These are phyloP conservation scores for Saguinus midas DNA, from an alignment of 2,113 vertebrate genomes.

Conservation along the genomic window DNA sequence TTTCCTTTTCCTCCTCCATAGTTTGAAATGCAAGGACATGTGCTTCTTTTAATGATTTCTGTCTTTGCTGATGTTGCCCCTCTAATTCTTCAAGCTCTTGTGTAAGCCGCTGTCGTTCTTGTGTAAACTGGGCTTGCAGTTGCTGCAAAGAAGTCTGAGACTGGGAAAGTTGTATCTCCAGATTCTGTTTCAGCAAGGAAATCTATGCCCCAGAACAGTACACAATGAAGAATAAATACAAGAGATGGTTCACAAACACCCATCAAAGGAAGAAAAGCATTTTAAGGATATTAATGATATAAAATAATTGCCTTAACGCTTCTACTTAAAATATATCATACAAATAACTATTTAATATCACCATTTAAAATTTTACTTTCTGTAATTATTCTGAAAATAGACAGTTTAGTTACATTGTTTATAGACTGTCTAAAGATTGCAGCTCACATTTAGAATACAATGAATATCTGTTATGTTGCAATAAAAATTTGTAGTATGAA, in stretches of 20 bases:
- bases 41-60: conserved; percentile 93
- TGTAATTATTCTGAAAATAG: neutral
- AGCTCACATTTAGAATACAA: neutral
- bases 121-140: conserved; percentile 96
- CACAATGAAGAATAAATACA: conserved; percentile 58
- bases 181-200: conserved; percentile 96
- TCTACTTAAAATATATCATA: neutral
- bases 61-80: conserved; percentile 93
- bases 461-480: neutral
- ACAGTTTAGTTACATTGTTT: neutral
- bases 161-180: conserved; percentile 99
- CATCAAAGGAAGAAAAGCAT: neutral
- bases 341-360: neutral
- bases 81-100: conserved; percentile 96
- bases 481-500: neutral
- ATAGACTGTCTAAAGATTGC: neutral
- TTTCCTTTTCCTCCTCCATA: conserved; percentile 93
- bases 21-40: conserved; percentile 93
- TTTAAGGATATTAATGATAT: neutral
- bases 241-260: neutral
- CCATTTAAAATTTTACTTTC: neutral
- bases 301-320: neutral
- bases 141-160: conserved; percentile 97
- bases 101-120: conserved; percentile 94
- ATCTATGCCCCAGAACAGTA: conserved; percentile 86